Conservation (phyloP, 1,140 invertebrate genomes). For the Muscidifurax raptorellus region DNA sequence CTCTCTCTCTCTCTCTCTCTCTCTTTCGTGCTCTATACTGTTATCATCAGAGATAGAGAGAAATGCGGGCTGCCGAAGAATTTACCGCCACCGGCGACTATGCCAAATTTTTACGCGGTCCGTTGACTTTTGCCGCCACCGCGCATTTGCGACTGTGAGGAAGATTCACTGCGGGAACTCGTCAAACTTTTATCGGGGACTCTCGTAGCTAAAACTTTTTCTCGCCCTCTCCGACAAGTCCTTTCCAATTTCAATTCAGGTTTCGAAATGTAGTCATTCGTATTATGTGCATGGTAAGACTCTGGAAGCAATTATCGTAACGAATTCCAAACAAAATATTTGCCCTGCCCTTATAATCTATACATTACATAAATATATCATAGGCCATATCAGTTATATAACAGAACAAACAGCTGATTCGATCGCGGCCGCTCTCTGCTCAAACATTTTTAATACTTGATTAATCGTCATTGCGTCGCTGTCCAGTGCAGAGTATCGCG, state of each 20-base stretch:
- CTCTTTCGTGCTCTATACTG: no score
- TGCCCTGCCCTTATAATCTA: no score
- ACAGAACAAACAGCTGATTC: neutral
- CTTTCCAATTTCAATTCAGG: neutral
- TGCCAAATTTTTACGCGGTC: slow-evolving; percentile 67
- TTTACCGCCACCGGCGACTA: slow-evolving; percentile 54
- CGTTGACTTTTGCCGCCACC: slow-evolving; percentile 60
- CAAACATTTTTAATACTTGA: slow-evolving; percentile 40
- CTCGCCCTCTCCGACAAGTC: neutral
- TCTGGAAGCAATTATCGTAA: neutral
- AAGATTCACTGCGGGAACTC: neutral
- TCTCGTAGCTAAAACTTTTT: neutral
- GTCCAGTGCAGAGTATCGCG: neutral
- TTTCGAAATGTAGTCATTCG: no score
- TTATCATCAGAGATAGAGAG: no score
- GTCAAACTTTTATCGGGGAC: slow-evolving; percentile 12
- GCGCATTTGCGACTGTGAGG: neutral
- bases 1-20: neutral
- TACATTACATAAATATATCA: no score
- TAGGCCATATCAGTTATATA: no score
- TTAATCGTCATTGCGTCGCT: neutral
- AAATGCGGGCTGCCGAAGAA: slow-evolving; percentile 51
- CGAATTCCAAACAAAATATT: no score
- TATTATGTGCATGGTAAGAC: no score
- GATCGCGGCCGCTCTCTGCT: neutral